These are phyloP conservation scores for Spermophilus dauricus DNA, from an alignment of 2,113 vertebrate species.

Conservation along the genomic window DNA sequence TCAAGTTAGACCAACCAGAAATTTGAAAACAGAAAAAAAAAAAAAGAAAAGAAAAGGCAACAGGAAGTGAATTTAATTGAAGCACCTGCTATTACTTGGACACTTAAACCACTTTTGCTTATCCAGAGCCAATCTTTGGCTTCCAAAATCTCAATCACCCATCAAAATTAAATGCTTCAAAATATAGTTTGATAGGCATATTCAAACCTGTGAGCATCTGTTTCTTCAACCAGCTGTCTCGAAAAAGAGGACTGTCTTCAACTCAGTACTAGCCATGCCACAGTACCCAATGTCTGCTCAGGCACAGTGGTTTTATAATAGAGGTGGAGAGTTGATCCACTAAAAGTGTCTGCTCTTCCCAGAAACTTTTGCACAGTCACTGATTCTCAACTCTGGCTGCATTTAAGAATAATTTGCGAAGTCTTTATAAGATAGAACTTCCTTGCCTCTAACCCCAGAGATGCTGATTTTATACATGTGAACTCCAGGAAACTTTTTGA, in stretches of 20 bases:
- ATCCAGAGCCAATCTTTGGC: neutral
- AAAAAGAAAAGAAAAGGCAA: neutral
- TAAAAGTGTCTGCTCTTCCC: neutral
- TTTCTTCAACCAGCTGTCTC: neutral
- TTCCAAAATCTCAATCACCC: conserved; percentile 30
- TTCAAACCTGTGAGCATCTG: neutral
- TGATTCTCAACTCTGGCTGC: neutral
- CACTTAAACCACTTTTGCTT: neutral
- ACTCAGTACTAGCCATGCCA: neutral
- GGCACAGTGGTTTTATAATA: neutral
- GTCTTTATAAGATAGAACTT: neutral
- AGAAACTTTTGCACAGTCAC: neutral
- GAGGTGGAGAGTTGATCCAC: neutral
- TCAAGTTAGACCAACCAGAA: neutral
- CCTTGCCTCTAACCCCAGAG: neutral
- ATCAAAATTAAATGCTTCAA: neutral
- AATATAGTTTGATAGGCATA: neutral
- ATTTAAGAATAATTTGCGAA: neutral
- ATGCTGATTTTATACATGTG: neutral
- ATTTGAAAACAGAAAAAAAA: neutral
- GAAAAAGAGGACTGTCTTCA: neutral
- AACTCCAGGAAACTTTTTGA: neutral
- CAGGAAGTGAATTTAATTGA: neutral
- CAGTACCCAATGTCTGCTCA: neutral
- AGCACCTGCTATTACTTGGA: neutral